Percentiles rank a stretch among this genome's conserved stretches.
Evolutionary conservation across 1,140 invertebrate genomes (phyloP).

Genomic region (Papilio machaon): DNA sequence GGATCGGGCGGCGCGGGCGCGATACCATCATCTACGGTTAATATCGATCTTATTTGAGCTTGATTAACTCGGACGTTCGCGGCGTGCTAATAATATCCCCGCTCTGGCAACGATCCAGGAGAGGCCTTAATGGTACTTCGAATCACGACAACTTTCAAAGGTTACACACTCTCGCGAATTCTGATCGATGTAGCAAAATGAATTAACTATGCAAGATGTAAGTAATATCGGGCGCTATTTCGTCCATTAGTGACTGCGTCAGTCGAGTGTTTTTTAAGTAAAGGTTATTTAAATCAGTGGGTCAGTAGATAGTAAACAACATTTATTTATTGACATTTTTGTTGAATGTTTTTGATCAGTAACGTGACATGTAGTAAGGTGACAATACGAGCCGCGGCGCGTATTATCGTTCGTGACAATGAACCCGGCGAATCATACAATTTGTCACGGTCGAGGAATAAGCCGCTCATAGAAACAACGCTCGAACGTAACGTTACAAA

Average conservation of each 20-base stretch:
- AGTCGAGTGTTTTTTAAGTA: not conserved
- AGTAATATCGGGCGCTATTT: too few species aligned
- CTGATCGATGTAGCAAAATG: slow-evolving; percentile 39
- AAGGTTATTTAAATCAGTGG: not conserved
- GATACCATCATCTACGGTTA: slow-evolving; percentile 72
- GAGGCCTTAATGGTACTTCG: slow-evolving; percentile 79
- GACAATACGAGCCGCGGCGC: slow-evolving; percentile 2
- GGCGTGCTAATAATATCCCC: slow-evolving; percentile 78
- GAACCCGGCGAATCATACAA: slow-evolving; percentile 25
- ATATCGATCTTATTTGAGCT: slow-evolving; percentile 82
- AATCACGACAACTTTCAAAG: slow-evolving; percentile 77
- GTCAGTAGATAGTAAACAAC: not conserved
- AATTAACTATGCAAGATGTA: slow-evolving; percentile 3
- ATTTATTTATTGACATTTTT: slow-evolving; percentile 6
- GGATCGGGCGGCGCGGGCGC: slow-evolving; percentile 47
- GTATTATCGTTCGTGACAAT: slow-evolving; percentile 26
- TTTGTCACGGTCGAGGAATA: slow-evolving; percentile 12
- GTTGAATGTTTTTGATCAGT: not conserved
- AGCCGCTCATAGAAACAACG: slow-evolving; percentile 18
- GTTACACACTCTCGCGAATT: slow-evolving; percentile 56
- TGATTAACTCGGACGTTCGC: slow-evolving; percentile 79
- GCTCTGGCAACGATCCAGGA: slow-evolving; percentile 75
- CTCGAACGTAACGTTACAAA: not conserved
- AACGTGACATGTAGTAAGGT: not conserved
- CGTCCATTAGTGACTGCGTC: too few species aligned